These are phyloP conservation scores for Agrypnia vestita DNA, from an alignment of 1,140 invertebrate genomes.

Conservation along the genomic window DNA sequence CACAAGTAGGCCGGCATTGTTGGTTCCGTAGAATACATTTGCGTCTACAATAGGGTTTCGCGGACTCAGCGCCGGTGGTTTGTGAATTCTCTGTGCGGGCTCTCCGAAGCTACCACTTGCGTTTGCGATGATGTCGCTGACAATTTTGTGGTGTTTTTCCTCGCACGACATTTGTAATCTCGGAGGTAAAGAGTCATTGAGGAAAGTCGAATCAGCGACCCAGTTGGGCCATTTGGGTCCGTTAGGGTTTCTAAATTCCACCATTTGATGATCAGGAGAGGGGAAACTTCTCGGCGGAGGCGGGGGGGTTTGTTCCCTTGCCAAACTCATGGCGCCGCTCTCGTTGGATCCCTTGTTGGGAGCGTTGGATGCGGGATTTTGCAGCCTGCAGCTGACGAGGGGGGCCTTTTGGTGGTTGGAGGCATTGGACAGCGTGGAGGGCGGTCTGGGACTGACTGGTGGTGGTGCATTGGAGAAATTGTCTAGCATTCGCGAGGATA, in stretches of 20 bases:
- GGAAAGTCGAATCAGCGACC: constrained; percentile 55
- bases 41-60: constrained; percentile 67
- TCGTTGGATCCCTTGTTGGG: constrained; percentile 53
- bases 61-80: constrained; percentile 64
- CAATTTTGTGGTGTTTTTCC: constrained; percentile 57
- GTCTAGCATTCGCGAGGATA: constrained; percentile 51
- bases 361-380: constrained; percentile 16
- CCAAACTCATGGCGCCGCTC: constrained; percentile 12
- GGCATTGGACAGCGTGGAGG: constrained; percentile 29
- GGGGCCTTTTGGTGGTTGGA: constrained; percentile 27
- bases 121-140: constrained; percentile 54
- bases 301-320: constrained; percentile 15
- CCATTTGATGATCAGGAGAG: constrained; percentile 57
- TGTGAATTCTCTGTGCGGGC: constrained; percentile 56
- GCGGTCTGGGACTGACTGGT: constrained; percentile 52
- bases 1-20: constrained; percentile 52
- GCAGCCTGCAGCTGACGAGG: constrained; percentile 19
- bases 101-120: constrained; percentile 36
- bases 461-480: constrained; percentile 49
- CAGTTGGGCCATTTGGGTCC: constrained; percentile 64
- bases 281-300: constrained; percentile 48
- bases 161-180: constrained; percentile 61
- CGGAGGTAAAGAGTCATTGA: constrained; percentile 65
- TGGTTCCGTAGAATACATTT: constrained; percentile 64
- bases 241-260: constrained; percentile 55